A percentile compares a stretch with the other conserved stretches of the same genome.
Evolutionary conservation across 2,888 invertebrate genomes (phyloP).

Genomic region (Smittia sp.): DNA sequence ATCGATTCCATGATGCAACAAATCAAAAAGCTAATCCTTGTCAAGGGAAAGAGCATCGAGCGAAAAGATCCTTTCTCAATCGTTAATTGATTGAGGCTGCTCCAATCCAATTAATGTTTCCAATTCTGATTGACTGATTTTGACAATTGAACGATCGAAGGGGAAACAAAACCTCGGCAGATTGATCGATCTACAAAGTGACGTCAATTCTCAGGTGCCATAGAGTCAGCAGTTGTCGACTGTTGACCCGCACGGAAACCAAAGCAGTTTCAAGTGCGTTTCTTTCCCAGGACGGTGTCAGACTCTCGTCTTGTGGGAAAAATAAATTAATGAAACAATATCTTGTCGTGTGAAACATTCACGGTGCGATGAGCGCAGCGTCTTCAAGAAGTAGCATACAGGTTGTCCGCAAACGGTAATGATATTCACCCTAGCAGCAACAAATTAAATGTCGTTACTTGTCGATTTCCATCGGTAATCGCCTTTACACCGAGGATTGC

Average conservation of each 20-base stretch:
- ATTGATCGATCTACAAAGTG: not conserved
- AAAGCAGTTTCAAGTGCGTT: not conserved
- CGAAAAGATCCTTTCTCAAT: not conserved
- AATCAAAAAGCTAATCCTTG: slow-evolving; percentile 21
- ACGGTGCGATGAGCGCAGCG: not conserved
- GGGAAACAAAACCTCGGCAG: not conserved
- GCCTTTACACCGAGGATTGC: not conserved
- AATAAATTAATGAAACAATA: slow-evolving; percentile 24
- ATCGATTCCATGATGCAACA: slow-evolving; percentile 7
- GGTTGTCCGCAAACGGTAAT: slow-evolving; percentile 2
- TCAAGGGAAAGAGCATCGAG: slow-evolving; percentile 15
- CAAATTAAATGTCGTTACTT: slow-evolving; percentile 20
- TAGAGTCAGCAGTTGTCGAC: not conserved
- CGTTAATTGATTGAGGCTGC: not conserved
- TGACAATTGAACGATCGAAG: slow-evolving; percentile 5
- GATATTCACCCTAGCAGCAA: slow-evolving; percentile 28
- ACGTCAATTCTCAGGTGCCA: not conserved
- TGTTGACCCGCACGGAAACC: slow-evolving; percentile 8
- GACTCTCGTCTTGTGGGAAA: slow-evolving; percentile 36
- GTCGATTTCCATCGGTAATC: not conserved
- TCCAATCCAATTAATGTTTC: slow-evolving; percentile 24
- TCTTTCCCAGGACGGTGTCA: not conserved
- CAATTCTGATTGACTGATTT: slow-evolving; percentile 37
- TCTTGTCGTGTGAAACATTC: slow-evolving; percentile 33
- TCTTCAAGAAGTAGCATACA: slow-evolving; percentile 18